A percentile compares a stretch with the other conserved stretches of the same genome.
Conservation (phyloP, 2,888 invertebrate species). For the Ornithoptera priamus region DNA sequence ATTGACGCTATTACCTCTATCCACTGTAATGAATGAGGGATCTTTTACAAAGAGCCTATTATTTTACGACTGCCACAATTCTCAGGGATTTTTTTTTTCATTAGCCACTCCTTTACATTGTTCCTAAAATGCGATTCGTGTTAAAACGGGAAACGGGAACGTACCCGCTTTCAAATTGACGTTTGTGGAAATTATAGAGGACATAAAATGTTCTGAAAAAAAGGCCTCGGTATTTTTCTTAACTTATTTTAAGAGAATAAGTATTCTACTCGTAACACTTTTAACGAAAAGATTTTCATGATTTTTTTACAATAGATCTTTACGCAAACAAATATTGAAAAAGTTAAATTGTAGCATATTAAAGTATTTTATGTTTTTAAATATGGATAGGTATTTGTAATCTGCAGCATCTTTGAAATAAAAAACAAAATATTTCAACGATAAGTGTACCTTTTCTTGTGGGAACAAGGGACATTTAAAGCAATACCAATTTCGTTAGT, state of each 20-base stretch:
- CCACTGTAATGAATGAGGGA: conserved; percentile 39
- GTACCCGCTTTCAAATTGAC: conserved; percentile 16
- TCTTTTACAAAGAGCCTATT: conserved; percentile 40
- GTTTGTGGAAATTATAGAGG: conserved; percentile 14
- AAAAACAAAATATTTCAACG: too few species aligned
- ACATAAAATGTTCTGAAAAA: conserved; percentile 4
- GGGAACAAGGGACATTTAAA: conserved; percentile 16
- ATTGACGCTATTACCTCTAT: conserved; percentile 31
- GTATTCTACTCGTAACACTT: not conserved
- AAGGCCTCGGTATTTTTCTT: not conserved
- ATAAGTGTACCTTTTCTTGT: not conserved
- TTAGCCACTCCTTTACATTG: conserved; percentile 35
- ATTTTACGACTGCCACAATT: conserved; percentile 38
- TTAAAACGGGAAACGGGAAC: conserved; percentile 22
- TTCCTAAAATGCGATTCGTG: conserved; percentile 31
- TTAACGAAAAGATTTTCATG: too few species aligned
- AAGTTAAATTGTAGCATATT: too few species aligned
- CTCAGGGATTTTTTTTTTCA: conserved; percentile 35
- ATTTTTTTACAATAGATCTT: too few species aligned
- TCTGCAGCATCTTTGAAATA: too few species aligned
- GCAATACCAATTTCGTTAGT: conserved; percentile 19
- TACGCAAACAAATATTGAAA: too few species aligned
- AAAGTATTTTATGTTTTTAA: too few species aligned
- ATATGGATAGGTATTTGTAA: too few species aligned
- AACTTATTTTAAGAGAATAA: not conserved